Evolutionary conservation across 2,888 invertebrate species (phyloP), one percentile per base, ranked within the genome.

Genomic region (Venusia cambrica): DNA sequence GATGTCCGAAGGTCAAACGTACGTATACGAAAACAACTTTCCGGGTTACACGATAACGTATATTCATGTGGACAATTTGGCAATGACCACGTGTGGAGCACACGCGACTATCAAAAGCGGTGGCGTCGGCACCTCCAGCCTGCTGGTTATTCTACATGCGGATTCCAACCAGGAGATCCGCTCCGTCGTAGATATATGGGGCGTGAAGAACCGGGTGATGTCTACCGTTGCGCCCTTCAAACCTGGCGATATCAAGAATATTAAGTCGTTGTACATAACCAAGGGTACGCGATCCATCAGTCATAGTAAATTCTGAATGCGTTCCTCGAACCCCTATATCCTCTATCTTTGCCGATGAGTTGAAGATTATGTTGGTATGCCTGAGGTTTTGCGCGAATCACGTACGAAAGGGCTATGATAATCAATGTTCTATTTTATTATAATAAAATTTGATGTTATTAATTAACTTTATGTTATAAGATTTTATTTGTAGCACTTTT

Each of bases 171-270:
- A 79, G 9, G 83, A 81, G 38, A 81, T 84, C 7, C 54, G 81
- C 1, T 67, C 80, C 0, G 80, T 84, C 1, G 63, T 84, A 3
- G 81, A 84, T 28, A 73, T 84, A 10, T 84, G 84, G 84, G 84
- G 83, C 0, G 57, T 53, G 2, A 67, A 56, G 40, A 45, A 5
- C 4, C 21, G 8, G 2, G 42, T 36, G 5, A 15, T 36, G 17
- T 1, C 22, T 0, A 37, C 25, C 0, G 6, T n/a, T n/a, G n/a
- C n/a, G n/a, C n/a, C n/a, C n/a, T n/a, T n/a, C n/a, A n/a, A n/a
- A n/a, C n/a, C n/a, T n/a, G n/a, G n/a, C n/a, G n/a, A n/a, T n/a
- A n/a, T n/a, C 4, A 70, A 57, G 18, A 54, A 54, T n/a, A 34
- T 63, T 8, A 69, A 61, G 33, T 73, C 72, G 0, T 29, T 62